These are phyloP conservation scores for Biston stratarius DNA, from an alignment of 2,888 invertebrate genomes.

Conservation along the genomic window DNA sequence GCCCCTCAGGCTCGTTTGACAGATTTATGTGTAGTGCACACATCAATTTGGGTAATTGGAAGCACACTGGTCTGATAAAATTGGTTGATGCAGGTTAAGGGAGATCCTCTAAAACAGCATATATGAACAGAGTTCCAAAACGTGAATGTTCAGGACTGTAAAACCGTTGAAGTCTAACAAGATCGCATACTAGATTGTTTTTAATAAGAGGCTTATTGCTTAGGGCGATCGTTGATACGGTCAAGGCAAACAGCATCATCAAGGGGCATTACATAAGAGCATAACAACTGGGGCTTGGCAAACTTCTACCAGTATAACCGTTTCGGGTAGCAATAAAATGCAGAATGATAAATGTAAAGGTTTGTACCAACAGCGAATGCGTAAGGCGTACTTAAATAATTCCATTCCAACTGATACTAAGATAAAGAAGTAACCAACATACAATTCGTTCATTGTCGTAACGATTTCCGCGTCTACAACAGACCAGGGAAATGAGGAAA, in stretches of 20 bases:
- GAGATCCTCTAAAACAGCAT: not conserved
- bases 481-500: constrained; percentile 68
- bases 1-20: constrained; percentile 67
- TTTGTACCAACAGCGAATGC: constrained; percentile 46
- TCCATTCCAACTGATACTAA: constrained; percentile 40
- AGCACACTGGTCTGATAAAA: constrained; percentile 47
- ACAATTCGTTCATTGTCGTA: constrained; percentile 55
- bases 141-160: constrained; percentile 17
- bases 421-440: constrained; percentile 47
- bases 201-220: constrained; percentile 36
- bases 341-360: constrained; percentile 42
- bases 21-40: constrained; percentile 77
- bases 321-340: constrained; percentile 56
- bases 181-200: constrained; percentile 30
- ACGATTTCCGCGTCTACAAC: constrained; percentile 66
- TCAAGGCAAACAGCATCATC: constrained; percentile 35
- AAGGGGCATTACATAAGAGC: constrained; percentile 41
- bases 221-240: constrained; percentile 31
- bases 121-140: not conserved
- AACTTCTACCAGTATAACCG: constrained; percentile 53
- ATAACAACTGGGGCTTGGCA: constrained; percentile 45
- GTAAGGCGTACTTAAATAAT: constrained; percentile 49
- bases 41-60: constrained; percentile 82
- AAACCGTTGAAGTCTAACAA: constrained; percentile 21
- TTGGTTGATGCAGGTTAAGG: constrained; percentile 13